A percentile compares a stretch with the other conserved stretches of the same genome.
These are phyloP conservation scores for Melanotaenia maccullochi DNA, from an alignment of 2,797 vertebrate species.

Conservation along the genomic window DNA sequence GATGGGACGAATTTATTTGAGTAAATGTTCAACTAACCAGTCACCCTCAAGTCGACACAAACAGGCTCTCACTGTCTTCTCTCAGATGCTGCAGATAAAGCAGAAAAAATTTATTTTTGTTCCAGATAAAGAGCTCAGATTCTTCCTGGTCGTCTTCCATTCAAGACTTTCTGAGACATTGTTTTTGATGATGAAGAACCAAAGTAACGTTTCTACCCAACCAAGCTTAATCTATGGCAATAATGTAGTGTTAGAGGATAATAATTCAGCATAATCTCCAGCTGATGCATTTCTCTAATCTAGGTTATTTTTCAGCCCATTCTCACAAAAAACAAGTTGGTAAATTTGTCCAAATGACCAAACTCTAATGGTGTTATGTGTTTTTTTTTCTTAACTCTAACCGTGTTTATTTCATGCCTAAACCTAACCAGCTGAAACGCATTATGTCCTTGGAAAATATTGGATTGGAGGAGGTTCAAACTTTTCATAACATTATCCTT, in stretches of 20 bases:
- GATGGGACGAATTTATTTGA: constrained; percentile 39
- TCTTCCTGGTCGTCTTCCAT: background rate
- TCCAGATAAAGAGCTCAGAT: background rate
- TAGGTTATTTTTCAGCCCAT: background rate
- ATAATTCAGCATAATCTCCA: background rate
- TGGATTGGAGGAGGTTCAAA: background rate
- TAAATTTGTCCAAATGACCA: background rate
- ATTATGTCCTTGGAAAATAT: background rate
- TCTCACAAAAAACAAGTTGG: background rate
- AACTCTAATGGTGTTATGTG: too few relatives aligned
- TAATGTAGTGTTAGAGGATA: too few relatives aligned
- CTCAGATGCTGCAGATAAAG: background rate
- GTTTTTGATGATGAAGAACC: background rate
- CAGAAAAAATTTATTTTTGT: background rate
- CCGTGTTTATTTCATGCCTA: background rate
- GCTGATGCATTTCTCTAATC: too few relatives aligned
- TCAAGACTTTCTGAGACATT: background rate
- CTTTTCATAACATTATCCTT: background rate
- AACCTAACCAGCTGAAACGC: background rate
- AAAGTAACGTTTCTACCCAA: background rate
- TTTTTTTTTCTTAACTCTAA: background rate
- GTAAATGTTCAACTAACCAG: constrained; percentile 34
- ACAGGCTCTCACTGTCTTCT: background rate
- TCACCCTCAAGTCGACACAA: constrained; percentile 12
- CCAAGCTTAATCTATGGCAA: background rate